These are phyloP conservation scores for Hystrix brachyura DNA, from an alignment of 2,113 vertebrate genomes.

Conservation along the genomic window DNA sequence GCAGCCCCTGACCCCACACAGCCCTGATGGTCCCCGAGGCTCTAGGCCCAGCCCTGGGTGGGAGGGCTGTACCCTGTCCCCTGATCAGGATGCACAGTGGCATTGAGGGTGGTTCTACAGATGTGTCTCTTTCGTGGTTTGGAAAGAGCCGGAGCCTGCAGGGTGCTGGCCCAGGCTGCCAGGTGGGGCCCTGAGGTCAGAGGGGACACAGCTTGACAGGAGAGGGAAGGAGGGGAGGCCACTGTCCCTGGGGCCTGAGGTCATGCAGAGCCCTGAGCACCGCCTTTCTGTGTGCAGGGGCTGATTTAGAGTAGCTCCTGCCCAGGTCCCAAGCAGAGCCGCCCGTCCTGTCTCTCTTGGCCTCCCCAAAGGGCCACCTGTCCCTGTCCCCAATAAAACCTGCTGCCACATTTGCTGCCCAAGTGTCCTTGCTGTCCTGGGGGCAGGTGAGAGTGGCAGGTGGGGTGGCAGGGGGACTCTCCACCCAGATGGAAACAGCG, in stretches of 20 bases:
- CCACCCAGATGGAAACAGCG: background rate
- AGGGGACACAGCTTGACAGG: background rate
- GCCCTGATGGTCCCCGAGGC: background rate
- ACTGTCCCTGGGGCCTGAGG: too few relatives aligned
- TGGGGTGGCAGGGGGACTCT: background rate
- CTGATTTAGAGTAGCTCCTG: background rate
- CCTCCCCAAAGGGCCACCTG: rapidly evolving
- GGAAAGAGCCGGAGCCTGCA: background rate
- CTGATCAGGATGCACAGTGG: background rate
- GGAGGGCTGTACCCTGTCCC: background rate
- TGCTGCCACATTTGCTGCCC: rapidly evolving
- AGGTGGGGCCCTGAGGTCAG: background rate
- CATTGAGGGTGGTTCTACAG: background rate
- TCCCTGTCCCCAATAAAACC: background rate
- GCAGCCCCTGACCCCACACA: background rate
- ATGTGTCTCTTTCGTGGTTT: background rate
- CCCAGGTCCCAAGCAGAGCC: background rate
- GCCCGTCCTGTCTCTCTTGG: rapidly evolving
- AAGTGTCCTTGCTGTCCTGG: background rate
- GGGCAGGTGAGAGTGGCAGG: background rate
- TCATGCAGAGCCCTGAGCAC: background rate
- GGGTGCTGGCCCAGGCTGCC: too few relatives aligned
- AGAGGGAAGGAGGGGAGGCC: background rate
- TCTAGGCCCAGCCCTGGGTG: background rate
- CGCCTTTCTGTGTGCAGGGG: background rate